Conservation (phyloP, 2,113 vertebrate species). For the Macrotis lagotis region DNA sequence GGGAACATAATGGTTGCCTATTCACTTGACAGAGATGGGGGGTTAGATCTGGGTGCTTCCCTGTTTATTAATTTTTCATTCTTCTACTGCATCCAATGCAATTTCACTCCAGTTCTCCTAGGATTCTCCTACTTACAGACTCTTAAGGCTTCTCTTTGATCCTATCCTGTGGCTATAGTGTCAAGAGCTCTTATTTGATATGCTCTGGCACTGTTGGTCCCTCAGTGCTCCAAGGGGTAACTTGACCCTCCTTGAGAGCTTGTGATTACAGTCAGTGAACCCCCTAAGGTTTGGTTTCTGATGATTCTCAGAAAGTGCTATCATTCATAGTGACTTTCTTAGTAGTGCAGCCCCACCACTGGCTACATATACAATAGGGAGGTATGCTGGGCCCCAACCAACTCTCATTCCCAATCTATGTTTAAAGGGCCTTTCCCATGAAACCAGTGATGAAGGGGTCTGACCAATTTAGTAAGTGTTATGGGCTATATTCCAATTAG, state of each 20-base stretch:
- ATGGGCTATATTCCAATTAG: neutral
- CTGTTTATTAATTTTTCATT: neutral
- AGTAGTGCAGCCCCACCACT: neutral
- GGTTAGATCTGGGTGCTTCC: neutral
- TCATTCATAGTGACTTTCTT: neutral
- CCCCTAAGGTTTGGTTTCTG: neutral
- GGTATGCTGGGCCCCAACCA: neutral
- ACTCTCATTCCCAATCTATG: neutral
- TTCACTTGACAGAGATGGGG: neutral
- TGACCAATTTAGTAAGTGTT: neutral
- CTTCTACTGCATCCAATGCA: neutral
- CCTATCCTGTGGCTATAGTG: neutral
- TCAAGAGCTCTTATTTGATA: neutral
- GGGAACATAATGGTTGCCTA: neutral
- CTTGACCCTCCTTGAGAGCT: neutral
- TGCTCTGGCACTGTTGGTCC: neutral
- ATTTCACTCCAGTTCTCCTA: neutral
- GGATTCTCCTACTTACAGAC: constrained; percentile 3
- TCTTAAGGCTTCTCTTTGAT: neutral
- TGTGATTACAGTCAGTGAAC: neutral
- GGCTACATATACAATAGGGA: neutral
- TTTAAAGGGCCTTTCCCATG: neutral
- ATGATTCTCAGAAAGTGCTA: constrained; percentile 3
- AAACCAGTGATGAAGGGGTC: neutral
- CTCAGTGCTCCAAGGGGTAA: neutral